phyloP scores from a whole-genome alignment of 2,113 vertebrate species.

The Lamprotornis superbus region DNA sequence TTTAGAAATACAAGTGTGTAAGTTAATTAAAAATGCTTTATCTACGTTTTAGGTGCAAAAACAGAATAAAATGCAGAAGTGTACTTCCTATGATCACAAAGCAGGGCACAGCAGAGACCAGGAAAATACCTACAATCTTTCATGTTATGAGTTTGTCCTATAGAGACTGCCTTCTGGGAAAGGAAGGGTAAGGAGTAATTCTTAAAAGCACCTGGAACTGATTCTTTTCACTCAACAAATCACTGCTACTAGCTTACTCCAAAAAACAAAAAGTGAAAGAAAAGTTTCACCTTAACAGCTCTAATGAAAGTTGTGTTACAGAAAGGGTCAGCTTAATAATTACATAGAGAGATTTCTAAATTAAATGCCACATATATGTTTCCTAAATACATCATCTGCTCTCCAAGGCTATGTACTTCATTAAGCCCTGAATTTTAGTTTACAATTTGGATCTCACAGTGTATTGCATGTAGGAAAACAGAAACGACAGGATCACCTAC shows the following conservation, averaged over 20 bases:
- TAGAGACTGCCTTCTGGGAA: background rate
- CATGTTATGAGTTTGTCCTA: background rate
- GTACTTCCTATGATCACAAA: background rate
- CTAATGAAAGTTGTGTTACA: background rate
- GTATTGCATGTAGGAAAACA: background rate
- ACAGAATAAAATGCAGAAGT: rapidly evolving
- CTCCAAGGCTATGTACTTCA: background rate
- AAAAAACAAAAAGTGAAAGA: background rate
- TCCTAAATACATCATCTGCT: background rate
- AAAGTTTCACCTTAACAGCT: background rate
- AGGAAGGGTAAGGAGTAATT: background rate
- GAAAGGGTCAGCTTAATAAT: background rate
- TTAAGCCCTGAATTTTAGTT: conserved; percentile 9
- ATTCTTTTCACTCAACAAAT: background rate
- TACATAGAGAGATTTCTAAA: conserved; percentile 6
- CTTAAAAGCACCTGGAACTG: background rate
- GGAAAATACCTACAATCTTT: background rate
- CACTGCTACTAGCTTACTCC: background rate
- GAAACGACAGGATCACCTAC: background rate
- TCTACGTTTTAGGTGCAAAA: background rate
- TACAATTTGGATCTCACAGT: conserved; percentile 5
- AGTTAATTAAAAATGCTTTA: background rate
- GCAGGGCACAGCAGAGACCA: background rate
- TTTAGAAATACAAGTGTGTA: background rate
- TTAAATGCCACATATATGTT: background rate